Base-by-base conservation (phyloP, 2,888 invertebrate species). In the Acanthosoma haemorrhoidale region DNA sequence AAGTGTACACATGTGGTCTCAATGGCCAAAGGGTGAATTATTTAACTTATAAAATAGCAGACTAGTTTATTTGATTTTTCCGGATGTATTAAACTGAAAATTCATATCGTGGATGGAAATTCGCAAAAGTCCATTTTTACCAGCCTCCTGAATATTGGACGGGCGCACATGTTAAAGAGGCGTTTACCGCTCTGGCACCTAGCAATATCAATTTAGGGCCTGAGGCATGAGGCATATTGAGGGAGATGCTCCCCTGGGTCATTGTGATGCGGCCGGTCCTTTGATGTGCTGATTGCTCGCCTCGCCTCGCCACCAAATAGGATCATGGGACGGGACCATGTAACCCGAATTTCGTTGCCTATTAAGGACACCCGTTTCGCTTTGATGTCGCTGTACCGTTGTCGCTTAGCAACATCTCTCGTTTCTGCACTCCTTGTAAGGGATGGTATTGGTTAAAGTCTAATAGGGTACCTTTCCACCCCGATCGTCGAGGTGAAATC, bases 211-310 rank as follows among this genome's bases (percentile, higher is more conserved):
- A 51, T 51, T 51, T 51, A 21, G 9, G 4, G 41, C 25, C n/a
- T 3, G 61, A 36, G 38, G 25, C 36, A 11, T 4, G 34, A 9
- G 61, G 61, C 61, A 61, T 61, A 61, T 61, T 61, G 61, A 25
- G 39, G 21, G 18, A 18, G 51, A n/a, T n/a, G 51, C 15, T 60
- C 70, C 67, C 70, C 25, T 11, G 70, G 70, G 70, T 67, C 68
- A 68, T 67, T 68, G 64, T 66, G 71, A 69, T 71, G 71, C 71
- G 64, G 69, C 38, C 34, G n/a, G 18, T 15, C 69, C 71, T 71
- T 71, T 71, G 71, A 71, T 58, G 69, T 69, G 38, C 34, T 34
- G 61, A 61, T 68, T 68, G 38, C 51, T 51, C 68, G 36, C 16
- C 61, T 60, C 71, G 15, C 31, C 38, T 15, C 1, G 38, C 16